These are phyloP conservation scores for Dryoscopus gambensis DNA, from an alignment of 2,113 vertebrate genomes.

Conservation along the genomic window DNA sequence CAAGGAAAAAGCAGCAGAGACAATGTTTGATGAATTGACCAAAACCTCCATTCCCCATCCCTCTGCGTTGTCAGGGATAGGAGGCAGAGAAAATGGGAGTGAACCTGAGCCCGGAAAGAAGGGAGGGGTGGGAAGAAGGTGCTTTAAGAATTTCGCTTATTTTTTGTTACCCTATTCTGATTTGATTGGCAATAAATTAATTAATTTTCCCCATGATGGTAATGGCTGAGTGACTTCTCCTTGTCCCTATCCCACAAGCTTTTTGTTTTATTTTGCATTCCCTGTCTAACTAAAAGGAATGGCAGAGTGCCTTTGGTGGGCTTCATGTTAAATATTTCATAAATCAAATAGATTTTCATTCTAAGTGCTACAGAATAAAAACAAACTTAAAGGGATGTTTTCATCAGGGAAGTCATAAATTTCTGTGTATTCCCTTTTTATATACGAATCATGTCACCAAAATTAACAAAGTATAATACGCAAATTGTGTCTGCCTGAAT, in stretches of 20 bases:
- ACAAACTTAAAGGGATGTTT: neutral
- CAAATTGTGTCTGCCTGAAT: neutral
- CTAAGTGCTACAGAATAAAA: neutral
- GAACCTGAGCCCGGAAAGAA: neutral
- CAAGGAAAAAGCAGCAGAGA: neutral
- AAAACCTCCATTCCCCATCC: neutral
- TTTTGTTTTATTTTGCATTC: neutral
- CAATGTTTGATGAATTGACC: neutral
- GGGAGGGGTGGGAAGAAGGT: neutral
- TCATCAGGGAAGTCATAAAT: neutral
- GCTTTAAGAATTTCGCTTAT: neutral
- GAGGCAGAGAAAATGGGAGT: neutral
- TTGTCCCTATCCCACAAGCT: neutral
- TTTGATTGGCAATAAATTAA: neutral
- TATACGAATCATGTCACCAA: neutral
- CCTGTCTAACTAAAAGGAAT: neutral
- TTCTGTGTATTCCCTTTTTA: neutral
- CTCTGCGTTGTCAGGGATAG: fast-evolving
- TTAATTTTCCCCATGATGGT: neutral
- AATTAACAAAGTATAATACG: neutral
- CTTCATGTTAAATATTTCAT: neutral
- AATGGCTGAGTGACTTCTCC: neutral
- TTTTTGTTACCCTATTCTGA: neutral
- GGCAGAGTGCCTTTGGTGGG: neutral
- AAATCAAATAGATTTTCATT: neutral